A percentile compares a stretch with the other conserved stretches of the same genome.
These are phyloP conservation scores for Thamnophis sirtalis DNA, from an alignment of 2,113 vertebrate species.

Conservation along the genomic window DNA sequence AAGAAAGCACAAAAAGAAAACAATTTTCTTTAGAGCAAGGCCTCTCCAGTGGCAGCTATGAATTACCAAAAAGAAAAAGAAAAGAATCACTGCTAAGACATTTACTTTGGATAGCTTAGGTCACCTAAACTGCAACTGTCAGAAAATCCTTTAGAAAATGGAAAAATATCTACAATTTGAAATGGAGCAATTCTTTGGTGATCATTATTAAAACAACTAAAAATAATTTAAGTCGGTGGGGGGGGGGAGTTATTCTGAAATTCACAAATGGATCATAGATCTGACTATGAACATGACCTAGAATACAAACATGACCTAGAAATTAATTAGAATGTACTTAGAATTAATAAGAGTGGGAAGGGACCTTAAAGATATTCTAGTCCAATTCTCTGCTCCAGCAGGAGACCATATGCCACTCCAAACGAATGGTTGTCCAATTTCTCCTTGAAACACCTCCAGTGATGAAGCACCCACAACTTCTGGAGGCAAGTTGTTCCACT, in stretches of 20 bases:
- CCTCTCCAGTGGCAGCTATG: conserved; percentile 55
- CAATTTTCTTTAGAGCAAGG: conserved; percentile 48
- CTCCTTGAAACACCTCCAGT: too few relatives aligned
- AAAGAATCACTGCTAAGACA: conserved; percentile 52
- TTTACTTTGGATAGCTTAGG: conserved; percentile 54
- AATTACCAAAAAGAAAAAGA: conserved; percentile 54
- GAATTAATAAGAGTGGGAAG: not conserved
- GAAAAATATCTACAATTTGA: conserved; percentile 32
- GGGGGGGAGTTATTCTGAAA: not conserved
- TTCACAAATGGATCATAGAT: conserved; percentile 24
- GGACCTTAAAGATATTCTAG: not conserved
- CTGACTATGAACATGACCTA: not conserved
- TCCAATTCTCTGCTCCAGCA: not conserved
- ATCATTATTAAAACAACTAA: conserved; percentile 43
- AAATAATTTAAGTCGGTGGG: not conserved
- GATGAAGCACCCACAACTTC: not conserved
- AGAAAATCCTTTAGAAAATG: conserved; percentile 21
- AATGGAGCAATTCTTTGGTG: conserved; percentile 32
- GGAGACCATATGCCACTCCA: not conserved
- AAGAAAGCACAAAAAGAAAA: conserved; percentile 59
- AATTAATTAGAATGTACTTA: not conserved
- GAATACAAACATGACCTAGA: conserved; percentile 20
- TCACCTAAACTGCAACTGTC: conserved; percentile 48
- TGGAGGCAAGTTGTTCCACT: not conserved
- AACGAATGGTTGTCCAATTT: not conserved